A percentile compares a stretch with the other conserved stretches of the same genome.
Evolutionary conservation across 2,888 invertebrate species (phyloP).

Genomic region (Empis stercorea): DNA sequence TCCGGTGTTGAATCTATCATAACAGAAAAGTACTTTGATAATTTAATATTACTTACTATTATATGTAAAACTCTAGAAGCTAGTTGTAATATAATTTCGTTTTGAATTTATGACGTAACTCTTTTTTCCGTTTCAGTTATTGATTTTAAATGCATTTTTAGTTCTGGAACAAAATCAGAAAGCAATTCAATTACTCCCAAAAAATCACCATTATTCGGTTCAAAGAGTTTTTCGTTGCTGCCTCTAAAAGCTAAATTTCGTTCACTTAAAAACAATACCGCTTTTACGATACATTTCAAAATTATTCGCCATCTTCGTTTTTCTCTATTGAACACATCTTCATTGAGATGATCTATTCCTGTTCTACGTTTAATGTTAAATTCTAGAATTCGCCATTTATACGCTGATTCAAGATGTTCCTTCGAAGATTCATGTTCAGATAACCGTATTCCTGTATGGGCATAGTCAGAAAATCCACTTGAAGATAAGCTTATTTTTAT

Average conservation of each 20-base stretch:
- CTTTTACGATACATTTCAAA: conserved; percentile 3
- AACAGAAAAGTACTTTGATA: neutral
- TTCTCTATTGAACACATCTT: conserved; percentile 1
- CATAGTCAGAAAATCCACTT: neutral
- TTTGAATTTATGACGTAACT: conserved; percentile 3
- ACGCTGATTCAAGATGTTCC: neutral
- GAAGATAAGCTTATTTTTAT: neutral
- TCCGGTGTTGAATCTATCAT: neutral
- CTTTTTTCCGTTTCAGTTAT: conserved; percentile 3
- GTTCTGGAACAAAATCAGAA: neutral
- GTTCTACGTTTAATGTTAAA: conserved; percentile 1
- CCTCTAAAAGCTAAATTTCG: conserved; percentile 2
- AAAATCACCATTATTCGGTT: conserved; percentile 2
- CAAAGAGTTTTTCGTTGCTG: conserved; percentile 1
- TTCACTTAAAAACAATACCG: conserved; percentile 1
- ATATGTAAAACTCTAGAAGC: conserved; percentile 3
- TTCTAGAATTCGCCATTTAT: conserved; percentile 1
- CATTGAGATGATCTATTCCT: neutral
- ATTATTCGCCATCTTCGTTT: conserved; percentile 3
- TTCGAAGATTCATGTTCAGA: neutral
- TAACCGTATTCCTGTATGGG: neutral
- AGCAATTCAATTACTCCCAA: conserved; percentile 4
- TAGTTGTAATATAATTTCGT: conserved; percentile 1
- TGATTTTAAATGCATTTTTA: neutral
- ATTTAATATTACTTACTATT: conserved; percentile 2